Base-by-base conservation (phyloP, 2,888 invertebrate species). In the Amiota mariae region DNA sequence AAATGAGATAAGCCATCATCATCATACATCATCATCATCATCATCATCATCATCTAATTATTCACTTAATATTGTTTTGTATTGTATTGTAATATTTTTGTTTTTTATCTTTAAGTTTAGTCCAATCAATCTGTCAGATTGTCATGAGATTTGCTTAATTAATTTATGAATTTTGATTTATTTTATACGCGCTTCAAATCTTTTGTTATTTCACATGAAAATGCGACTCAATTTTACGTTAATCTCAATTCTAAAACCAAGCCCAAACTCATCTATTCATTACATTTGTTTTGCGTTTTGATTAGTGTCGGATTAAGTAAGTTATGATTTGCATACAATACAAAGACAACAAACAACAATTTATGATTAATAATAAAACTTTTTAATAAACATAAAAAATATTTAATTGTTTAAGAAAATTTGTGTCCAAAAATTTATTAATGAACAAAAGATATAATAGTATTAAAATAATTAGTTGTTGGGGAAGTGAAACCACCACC, bases 181-280 rank as follows among this genome's bases (percentile, higher is more conserved):
- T 36, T 63, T 63, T 63, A 24, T 24, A 2, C 36, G 63, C 13
- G 12, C 36, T 11, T 59, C 8, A 24, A 59, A 56, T 36, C 36
- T 36, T 36, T 6, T 36, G 6, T 36, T 36, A 36, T 36, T 36
- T 36, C 36, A 36, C 36, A 36, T 36, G 36, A 36, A 36, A 36
- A 36, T 36, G 36, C 73, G 70, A 71, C 47, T 54, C 59, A 36
- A 20, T 56, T 12, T 46, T n/a, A n/a, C n/a, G n/a, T n/a, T n/a
- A 72, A 59, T 54, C 59, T 72, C 79, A 79, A 79, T 79, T 76
- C 78, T 79, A 73, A 75, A 78, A 76, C 79, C 63, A 75, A 75
- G 71, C 79, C 79, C 75, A 73, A 71, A 18, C 56, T 77, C 56
- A 56, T 56, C n/a, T 56, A n/a, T 54, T 13, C 15, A 56, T 56